Conservation (phyloP, 1,140 invertebrate species). For the Lithobius niger region DNA sequence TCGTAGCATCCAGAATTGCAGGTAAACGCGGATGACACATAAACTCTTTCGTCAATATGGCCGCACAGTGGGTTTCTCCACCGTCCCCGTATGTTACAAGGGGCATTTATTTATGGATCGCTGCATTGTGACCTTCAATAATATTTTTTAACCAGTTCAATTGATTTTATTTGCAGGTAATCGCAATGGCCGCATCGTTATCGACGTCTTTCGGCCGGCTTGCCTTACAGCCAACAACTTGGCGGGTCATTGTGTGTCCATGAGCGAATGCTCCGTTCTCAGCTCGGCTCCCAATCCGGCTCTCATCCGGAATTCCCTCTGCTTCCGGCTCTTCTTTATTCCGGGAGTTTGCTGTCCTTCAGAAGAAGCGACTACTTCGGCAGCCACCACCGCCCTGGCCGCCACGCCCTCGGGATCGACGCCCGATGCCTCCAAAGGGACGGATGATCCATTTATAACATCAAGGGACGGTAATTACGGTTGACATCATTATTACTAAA, state of each 20-base stretch:
- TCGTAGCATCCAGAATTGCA: too few relatives aligned
- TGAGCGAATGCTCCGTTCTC: slow-evolving; percentile 52
- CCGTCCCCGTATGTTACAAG: too few relatives aligned
- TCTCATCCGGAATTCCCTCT: slow-evolving; percentile 68
- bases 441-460: neutral
- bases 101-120: too few relatives aligned
- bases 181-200: slow-evolving; percentile 21
- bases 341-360: slow-evolving; percentile 79
- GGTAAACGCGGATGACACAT: too few relatives aligned
- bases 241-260: slow-evolving; percentile 68
- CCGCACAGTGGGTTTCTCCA: too few relatives aligned
- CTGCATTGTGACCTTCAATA: too few relatives aligned
- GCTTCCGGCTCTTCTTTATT: slow-evolving; percentile 80
- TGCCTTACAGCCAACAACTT: slow-evolving; percentile 52
- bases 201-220: slow-evolving; percentile 14
- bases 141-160: too few relatives aligned
- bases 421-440: neutral
- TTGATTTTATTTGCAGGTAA: too few relatives aligned
- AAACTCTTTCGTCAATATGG: too few relatives aligned
- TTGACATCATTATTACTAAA: too few relatives aligned
- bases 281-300: slow-evolving; percentile 42
- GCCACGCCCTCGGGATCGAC: neutral
- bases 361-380: neutral
- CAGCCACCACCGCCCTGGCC: neutral
- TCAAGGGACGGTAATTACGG: neutral